Evolutionary conservation across 2,797 vertebrate species (phyloP), one percentile per base, ranked within the genome.

Genomic region (Acrossocheilus wenchowensis): DNA sequence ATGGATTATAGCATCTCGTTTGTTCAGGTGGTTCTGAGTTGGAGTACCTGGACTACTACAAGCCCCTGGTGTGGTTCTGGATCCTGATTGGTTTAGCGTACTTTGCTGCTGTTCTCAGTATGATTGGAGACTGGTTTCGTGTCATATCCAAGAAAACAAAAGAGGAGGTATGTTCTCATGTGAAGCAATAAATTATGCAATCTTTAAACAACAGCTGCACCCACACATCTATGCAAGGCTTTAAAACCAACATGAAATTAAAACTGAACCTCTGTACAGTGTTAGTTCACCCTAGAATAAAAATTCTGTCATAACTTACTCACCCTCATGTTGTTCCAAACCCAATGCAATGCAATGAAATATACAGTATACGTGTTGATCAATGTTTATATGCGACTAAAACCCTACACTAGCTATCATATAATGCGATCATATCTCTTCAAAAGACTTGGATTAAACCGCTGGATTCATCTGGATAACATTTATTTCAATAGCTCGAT

Each of bases 141-240:
- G 98, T 98, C 85, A 97, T 99, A 91, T 99, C 98, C 48, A 98
- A 98, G 95, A 99, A 99, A 94, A 99, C 98, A 1, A 99, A 99
- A 92, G 98, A 99, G 93, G 98, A 99, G 97, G 98, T 99, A 93
- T 86, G 90, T 89, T 89, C 80, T 90, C 52, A 66, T 36, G 5
- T 73, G 23, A 57, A 9, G 39, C 57, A 36, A 50, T 75, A n/a
- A 11, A 34, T 68, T 1, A 81, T 50, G 60, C 6, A 36, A 14
- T 39, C 6, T 23, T 12, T 12, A n/a, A 39, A 78, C 50, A 57
- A 54, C 17, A 75, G 26, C 73, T 75, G 73, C 45, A 75, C 26
- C 45, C 45, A 50, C 26, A 50, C 17, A 50, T 50, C 30, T 34
- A 12, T 36, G 48, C 30, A 36, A 54, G 19, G 48, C 19, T 54